Conservation (phyloP, 2,113 vertebrate species). For the Podarcis cretensis region DNA sequence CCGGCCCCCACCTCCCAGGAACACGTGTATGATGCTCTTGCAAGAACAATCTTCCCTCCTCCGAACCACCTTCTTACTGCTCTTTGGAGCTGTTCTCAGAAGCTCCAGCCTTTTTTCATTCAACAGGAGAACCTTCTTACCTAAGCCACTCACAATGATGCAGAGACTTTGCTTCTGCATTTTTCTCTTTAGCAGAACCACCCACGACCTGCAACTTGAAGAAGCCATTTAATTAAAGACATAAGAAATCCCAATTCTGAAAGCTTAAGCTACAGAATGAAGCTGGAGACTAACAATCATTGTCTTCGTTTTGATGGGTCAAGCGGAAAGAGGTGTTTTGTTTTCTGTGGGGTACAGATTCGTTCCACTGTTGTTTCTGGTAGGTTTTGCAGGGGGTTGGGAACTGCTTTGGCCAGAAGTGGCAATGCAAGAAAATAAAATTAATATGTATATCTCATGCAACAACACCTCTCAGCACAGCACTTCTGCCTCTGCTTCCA, state of each 20-base stretch:
- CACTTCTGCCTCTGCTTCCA: not conserved
- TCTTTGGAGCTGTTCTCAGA: not conserved
- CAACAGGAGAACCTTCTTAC: not conserved
- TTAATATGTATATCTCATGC: not conserved
- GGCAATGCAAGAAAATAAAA: not conserved
- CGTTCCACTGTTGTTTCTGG: not conserved
- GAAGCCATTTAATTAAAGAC: not conserved
- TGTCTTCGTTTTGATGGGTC: not conserved
- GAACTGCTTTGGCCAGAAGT: not conserved
- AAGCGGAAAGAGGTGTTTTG: not conserved
- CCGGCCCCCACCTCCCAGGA: not conserved
- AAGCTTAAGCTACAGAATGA: not conserved
- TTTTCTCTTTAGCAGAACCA: not conserved
- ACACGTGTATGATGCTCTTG: accelerated
- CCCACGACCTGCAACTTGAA: not conserved
- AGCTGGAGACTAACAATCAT: not conserved
- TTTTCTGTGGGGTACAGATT: no score
- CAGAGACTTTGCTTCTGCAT: not conserved
- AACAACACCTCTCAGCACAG: not conserved
- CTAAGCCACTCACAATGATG: not conserved
- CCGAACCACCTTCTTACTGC: not conserved
- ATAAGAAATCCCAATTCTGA: not conserved
- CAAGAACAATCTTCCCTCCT: not conserved
- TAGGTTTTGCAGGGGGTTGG: not conserved
- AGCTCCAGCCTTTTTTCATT: accelerated